Conservation (phyloP, 2,797 vertebrate genomes). For the Delichon dasypus region DNA sequence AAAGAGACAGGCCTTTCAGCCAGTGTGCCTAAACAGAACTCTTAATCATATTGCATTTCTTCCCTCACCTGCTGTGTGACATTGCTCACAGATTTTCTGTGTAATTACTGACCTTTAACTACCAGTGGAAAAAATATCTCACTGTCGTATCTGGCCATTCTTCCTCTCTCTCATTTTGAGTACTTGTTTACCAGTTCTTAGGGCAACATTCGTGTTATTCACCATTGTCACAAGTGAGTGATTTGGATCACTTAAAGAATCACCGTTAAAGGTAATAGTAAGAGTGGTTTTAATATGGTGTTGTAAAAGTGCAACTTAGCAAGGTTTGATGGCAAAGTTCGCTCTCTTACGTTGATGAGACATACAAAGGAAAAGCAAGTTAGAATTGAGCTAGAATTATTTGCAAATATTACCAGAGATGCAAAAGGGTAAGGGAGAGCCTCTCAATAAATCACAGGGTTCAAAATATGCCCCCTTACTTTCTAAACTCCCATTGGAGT, state of each 20-base stretch:
- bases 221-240: not conserved
- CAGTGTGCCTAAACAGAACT: not conserved
- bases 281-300: not conserved
- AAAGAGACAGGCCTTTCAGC: not conserved
- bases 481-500: not conserved
- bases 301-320: not conserved
- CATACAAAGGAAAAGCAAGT: not conserved
- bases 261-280: not conserved
- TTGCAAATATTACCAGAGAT: not conserved
- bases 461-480: not conserved
- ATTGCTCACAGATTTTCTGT: not conserved
- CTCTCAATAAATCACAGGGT: not conserved
- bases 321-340: not conserved
- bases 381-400: not conserved
- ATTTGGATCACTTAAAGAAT: not conserved
- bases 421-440: not conserved
- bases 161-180: conserved; percentile 7
- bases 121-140: conserved; percentile 21
- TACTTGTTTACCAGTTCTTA: conserved; percentile 29
- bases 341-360: not conserved
- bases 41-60: conserved; percentile 24
- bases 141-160: not conserved
- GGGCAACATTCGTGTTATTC: not conserved
- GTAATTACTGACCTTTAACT: conserved; percentile 43
- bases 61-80: conserved; percentile 5